These are phyloP conservation scores for Brevimyrus niger DNA, from an alignment of 2,113 vertebrate genomes.

Conservation along the genomic window DNA sequence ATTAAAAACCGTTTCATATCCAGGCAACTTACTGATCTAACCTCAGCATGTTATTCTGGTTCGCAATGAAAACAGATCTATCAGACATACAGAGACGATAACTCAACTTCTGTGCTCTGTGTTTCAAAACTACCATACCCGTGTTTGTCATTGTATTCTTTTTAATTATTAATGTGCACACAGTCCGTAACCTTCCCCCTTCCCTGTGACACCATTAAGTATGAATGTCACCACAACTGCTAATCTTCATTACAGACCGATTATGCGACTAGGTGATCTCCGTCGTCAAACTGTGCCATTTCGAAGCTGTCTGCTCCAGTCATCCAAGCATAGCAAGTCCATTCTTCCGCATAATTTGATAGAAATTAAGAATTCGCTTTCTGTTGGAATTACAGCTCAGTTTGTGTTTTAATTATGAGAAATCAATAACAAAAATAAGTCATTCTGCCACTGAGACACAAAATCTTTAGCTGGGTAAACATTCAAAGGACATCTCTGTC, in stretches of 20 bases:
- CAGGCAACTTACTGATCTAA: background rate
- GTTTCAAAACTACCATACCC: background rate
- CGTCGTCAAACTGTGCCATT: slow-evolving; percentile 12
- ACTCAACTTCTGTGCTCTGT: background rate
- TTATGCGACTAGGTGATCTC: slow-evolving; percentile 4
- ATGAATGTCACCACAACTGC: slow-evolving; percentile 4
- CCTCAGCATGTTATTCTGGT: background rate
- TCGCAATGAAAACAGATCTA: background rate
- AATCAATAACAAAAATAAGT: slow-evolving; percentile 26
- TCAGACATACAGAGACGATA: background rate
- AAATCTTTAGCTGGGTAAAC: slow-evolving; percentile 10
- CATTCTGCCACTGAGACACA: slow-evolving; percentile 8
- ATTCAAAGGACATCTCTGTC: slow-evolving; percentile 10
- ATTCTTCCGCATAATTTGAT: slow-evolving; percentile 20
- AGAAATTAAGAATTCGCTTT: slow-evolving; percentile 23
- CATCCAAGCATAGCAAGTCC: slow-evolving; percentile 6
- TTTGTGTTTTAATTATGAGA: slow-evolving; percentile 13
- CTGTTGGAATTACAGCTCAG: slow-evolving; percentile 13
- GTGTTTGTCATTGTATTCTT: background rate
- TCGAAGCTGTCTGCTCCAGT: background rate
- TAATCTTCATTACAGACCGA: slow-evolving; percentile 13
- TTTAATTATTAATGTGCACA: background rate
- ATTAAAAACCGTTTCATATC: background rate
- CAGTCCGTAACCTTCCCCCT: background rate
- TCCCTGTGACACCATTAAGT: background rate